Evolutionary conservation across 2,113 vertebrate genomes (phyloP).

Genomic region (Callaeas wilsoni): DNA sequence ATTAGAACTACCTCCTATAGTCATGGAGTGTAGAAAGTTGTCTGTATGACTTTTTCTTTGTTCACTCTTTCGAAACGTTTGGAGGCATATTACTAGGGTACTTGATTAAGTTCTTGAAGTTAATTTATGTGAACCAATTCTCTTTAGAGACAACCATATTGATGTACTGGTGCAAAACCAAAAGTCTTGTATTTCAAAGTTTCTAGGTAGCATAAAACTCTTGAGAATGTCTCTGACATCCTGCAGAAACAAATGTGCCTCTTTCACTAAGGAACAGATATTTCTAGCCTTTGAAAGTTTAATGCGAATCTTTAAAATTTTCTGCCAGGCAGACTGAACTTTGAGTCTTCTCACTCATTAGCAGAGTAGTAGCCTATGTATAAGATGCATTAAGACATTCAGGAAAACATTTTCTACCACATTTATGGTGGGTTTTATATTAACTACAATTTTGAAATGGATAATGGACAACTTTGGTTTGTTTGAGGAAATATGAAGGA

Average conservation of each 20-base stretch:
- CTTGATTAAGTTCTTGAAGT: background rate
- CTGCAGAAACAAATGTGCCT: background rate
- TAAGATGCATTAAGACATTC: background rate
- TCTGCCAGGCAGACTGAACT: background rate
- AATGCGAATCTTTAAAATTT: background rate
- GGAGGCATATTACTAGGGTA: background rate
- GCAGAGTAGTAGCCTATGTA: background rate
- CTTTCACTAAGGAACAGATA: background rate
- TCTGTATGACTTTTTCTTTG: background rate
- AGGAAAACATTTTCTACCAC: background rate
- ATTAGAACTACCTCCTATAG: background rate
- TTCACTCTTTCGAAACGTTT: background rate
- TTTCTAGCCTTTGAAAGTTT: background rate
- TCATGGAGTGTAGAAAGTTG: background rate
- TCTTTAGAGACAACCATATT: background rate
- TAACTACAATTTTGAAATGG: background rate
- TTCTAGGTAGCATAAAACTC: background rate
- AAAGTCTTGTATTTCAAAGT: background rate
- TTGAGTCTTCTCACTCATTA: background rate
- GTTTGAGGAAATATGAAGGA: background rate
- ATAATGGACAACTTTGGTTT: background rate
- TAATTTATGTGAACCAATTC: background rate
- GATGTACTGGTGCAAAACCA: background rate
- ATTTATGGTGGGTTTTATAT: background rate
- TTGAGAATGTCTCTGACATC: background rate